phyloP scores from a whole-genome alignment of 2,113 vertebrate species.

The Sialia sialis region DNA sequence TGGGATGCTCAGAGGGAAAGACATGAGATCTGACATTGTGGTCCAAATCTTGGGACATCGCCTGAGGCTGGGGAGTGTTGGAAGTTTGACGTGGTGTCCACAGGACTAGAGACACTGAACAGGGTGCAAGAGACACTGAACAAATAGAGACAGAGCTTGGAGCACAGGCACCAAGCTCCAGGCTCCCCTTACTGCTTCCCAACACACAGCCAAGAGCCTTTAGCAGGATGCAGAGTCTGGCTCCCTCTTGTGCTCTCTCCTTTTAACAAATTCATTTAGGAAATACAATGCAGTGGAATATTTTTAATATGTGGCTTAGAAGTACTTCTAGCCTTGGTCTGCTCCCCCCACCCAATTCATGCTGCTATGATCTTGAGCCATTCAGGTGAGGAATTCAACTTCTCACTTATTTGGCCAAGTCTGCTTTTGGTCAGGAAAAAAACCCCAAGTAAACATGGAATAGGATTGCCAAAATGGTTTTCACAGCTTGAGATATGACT shows the following conservation, averaged over 20 bases:
- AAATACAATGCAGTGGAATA: background rate
- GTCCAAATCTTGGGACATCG: background rate
- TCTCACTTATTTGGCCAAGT: background rate
- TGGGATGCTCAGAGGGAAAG: background rate
- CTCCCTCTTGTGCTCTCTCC: constrained; percentile 58
- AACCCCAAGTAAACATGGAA: rapidly evolving
- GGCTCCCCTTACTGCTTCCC: background rate
- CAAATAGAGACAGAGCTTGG: rapidly evolving
- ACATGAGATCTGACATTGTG: rapidly evolving
- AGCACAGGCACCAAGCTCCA: background rate
- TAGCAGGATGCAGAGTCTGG: constrained; percentile 48
- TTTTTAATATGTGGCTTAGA: background rate
- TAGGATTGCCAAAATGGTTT: background rate
- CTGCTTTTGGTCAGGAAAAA: background rate
- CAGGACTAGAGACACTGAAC: background rate
- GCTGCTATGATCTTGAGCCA: background rate
- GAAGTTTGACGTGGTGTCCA: background rate
- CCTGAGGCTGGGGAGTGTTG: background rate
- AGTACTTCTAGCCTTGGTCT: rapidly evolving
- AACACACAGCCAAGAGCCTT: background rate
- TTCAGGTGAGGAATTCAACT: background rate
- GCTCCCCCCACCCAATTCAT: rapidly evolving
- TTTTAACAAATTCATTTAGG: constrained; percentile 2
- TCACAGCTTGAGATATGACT: background rate
- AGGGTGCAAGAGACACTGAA: background rate